These are phyloP conservation scores for Spondyliosoma cantharus DNA, from an alignment of 2,797 vertebrate species.

Conservation along the genomic window DNA sequence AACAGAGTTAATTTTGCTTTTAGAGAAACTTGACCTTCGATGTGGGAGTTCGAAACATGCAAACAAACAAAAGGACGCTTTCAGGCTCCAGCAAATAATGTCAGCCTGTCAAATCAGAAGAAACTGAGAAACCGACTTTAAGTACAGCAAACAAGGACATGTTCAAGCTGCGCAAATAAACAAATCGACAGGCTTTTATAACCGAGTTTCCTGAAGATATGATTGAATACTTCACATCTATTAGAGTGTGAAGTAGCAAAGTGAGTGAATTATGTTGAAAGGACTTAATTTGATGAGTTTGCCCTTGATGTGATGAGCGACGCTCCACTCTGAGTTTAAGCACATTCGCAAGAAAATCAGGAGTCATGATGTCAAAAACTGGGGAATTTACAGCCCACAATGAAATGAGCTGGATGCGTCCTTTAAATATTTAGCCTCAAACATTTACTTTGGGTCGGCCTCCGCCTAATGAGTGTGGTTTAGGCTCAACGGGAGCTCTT, in stretches of 20 bases:
- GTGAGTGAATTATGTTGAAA: not conserved
- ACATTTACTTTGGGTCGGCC: conserved; percentile 42
- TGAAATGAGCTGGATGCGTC: conserved; percentile 19
- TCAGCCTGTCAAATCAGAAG: too few relatives aligned
- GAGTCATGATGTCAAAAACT: conserved; percentile 7
- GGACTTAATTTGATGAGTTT: not conserved
- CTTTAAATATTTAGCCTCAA: conserved; percentile 57
- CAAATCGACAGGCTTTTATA: not conserved
- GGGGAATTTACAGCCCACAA: not conserved
- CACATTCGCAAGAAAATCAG: not conserved
- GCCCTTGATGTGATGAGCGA: not conserved
- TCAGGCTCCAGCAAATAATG: not conserved
- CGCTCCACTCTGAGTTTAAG: not conserved
- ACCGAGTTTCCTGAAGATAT: too few relatives aligned
- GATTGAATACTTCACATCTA: not conserved
- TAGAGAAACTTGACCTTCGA: not conserved
- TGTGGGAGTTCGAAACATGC: not conserved
- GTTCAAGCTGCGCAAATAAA: not conserved
- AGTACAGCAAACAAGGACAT: not conserved
- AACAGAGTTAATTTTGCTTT: not conserved
- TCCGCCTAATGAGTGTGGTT: conserved; percentile 49
- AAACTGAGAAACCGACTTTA: too few relatives aligned
- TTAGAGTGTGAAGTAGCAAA: not conserved
- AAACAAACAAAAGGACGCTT: not conserved
- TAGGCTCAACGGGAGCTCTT: conserved; percentile 34